Percentiles rank a stretch among this genome's conserved stretches.
Evolutionary conservation across 2,113 vertebrate genomes (phyloP).

Genomic region (Callipepla squamata): DNA sequence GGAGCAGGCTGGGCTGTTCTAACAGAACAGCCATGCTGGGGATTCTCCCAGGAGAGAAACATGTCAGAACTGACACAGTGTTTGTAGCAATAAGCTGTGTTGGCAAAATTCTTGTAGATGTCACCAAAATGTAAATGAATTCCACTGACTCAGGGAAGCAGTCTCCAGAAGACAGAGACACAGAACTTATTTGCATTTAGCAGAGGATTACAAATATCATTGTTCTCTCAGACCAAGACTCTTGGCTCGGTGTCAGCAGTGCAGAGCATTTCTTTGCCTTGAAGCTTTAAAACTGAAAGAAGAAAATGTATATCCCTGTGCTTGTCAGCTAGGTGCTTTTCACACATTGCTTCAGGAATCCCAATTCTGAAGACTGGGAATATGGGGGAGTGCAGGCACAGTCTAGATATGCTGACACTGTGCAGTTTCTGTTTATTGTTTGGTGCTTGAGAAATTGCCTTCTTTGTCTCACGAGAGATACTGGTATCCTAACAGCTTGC

Average conservation of each 20-base stretch:
- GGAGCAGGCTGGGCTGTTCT: not conserved
- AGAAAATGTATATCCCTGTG: not conserved
- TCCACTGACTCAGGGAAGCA: constrained; percentile 39
- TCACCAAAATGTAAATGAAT: constrained; percentile 54
- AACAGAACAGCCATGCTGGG: not conserved
- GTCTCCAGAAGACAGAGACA: constrained; percentile 23
- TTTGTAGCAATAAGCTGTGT: constrained; percentile 51
- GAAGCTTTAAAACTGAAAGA: not conserved
- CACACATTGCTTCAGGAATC: not conserved
- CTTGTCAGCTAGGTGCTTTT: not conserved
- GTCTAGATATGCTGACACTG: not conserved
- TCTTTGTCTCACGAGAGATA: not conserved
- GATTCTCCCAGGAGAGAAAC: not conserved
- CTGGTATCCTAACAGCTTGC: not conserved
- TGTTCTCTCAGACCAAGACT: not conserved
- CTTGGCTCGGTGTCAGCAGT: constrained; percentile 14
- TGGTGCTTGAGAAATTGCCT: not conserved
- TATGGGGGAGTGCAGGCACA: not conserved
- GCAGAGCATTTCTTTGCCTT: not conserved
- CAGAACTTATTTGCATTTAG: constrained; percentile 49
- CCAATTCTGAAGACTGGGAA: not conserved
- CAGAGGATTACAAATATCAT: constrained; percentile 32
- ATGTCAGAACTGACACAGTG: constrained; percentile 58
- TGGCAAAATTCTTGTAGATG: constrained; percentile 52
- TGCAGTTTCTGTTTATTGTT: not conserved